A percentile compares a stretch with the other conserved stretches of the same genome.
phyloP scores from a whole-genome alignment of 2,888 invertebrate genomes.

The Aspidiotus destructor region DNA sequence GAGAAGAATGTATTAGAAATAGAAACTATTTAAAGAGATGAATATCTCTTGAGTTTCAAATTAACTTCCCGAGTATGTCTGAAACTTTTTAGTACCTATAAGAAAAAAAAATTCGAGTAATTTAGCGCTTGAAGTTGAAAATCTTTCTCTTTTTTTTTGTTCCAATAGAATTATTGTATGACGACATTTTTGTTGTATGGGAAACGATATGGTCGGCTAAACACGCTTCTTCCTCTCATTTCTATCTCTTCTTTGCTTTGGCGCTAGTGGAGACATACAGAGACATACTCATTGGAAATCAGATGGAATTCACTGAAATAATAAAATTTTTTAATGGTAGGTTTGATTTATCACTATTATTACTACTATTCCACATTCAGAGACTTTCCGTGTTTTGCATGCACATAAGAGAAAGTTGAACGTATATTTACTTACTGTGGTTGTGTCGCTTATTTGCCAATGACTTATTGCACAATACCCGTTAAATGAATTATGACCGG shows the following conservation, averaged over 20 bases:
- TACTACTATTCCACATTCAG: background rate
- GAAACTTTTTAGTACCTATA: too few relatives aligned
- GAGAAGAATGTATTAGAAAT: too few relatives aligned
- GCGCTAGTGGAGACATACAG: constrained; percentile 85
- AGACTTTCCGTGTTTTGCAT: background rate
- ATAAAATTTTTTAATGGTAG: constrained; percentile 96
- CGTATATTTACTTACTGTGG: background rate
- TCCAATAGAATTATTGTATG: constrained; percentile 68
- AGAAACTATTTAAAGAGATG: too few relatives aligned
- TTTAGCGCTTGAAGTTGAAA: background rate
- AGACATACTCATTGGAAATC: constrained; percentile 86
- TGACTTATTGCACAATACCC: too few relatives aligned
- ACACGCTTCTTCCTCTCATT: constrained; percentile 74
- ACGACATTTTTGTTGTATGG: constrained; percentile 88
- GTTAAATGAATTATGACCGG: too few relatives aligned
- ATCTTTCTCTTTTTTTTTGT: too few relatives aligned
- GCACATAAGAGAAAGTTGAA: too few relatives aligned
- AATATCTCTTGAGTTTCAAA: too few relatives aligned
- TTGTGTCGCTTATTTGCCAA: too few relatives aligned
- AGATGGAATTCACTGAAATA: constrained; percentile 96
- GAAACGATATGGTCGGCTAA: constrained; percentile 93
- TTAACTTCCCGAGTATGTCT: too few relatives aligned
- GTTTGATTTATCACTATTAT: constrained; percentile 35
- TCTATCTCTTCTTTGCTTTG: constrained; percentile 85
- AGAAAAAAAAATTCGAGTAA: too few relatives aligned